Base-by-base conservation (phyloP, 1,140 invertebrate species). In the Papilio glaucus region DNA sequence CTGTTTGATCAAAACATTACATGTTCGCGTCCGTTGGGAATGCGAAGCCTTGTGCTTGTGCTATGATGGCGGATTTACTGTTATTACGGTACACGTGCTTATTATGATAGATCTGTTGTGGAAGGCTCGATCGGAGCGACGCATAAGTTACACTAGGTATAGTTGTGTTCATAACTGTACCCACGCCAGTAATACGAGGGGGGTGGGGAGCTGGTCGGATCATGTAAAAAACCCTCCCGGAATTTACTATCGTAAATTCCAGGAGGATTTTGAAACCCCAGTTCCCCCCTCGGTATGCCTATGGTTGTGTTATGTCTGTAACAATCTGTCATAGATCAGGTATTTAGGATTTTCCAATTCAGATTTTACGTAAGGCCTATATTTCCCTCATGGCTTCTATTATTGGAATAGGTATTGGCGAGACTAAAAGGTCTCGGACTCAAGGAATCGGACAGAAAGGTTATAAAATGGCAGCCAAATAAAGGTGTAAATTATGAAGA, bases 1-100 rank as follows among this genome's bases (percentile, higher is more conserved):
- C 21, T 68, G 61, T 73, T 76, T 73, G 68, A 45, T 68, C 63
- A 67, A 68, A 60, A 41, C 70, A 76, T 71, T 73, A 73, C 38
- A 33, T 60, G 39, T 67, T 65, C 71, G 5, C 37, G 37, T 49
- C 71, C 63, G 42, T 68, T 61, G 41, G 49, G 63, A 69, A 53
- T 63, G 63, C 70, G 38, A 45, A 12, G n/a, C 29, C 61, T 42
- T 38, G 45, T 61, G 33, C 13, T 26, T 45, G 65, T 21, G 29
- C 38, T 10, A 33, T 49, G 1, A 45, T 73, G 73, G 39, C 63
- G 63, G 37, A 45, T 69, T 53, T 53, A 69, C 67, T 69, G 67
- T 69, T 69, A 69, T 69, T 69, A 69, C 67, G 67, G 67, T 49
- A 63, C 67, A 69, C 41, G 33, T 18, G 26, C 4, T 15, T 49